phyloP scores from a whole-genome alignment of 2,888 invertebrate genomes.

The Zaprionus obscuricornis region DNA sequence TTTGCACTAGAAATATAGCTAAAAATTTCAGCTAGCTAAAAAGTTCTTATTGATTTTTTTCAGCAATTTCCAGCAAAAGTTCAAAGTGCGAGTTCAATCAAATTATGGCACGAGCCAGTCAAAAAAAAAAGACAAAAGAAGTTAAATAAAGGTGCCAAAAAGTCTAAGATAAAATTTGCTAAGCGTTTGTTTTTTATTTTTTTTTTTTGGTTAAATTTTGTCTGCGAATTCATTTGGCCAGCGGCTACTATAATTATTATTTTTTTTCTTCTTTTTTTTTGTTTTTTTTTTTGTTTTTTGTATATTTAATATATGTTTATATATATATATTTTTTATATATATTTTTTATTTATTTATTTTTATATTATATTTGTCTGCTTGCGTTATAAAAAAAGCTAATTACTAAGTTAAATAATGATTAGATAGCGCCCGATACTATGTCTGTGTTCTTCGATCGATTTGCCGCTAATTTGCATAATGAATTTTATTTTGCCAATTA shows the following conservation, averaged over 20 bases:
- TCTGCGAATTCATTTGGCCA: conserved; percentile 37
- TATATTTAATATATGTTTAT: too few relatives aligned
- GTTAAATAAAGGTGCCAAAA: conserved; percentile 61
- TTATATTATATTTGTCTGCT: conserved; percentile 4
- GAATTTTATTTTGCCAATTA: conserved; percentile 59
- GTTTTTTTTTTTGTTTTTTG: conserved; percentile 6
- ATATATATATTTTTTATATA: conserved; percentile 39
- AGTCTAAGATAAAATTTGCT: conserved; percentile 49
- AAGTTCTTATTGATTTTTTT: conserved; percentile 4
- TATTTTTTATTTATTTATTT: conserved; percentile 18
- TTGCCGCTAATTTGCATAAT: conserved; percentile 64
- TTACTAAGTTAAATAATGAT: conserved; percentile 71
- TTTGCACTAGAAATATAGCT: too few relatives aligned
- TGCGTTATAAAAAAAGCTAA: conserved; percentile 53
- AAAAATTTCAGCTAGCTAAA: too few relatives aligned
- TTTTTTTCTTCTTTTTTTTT: conserved; percentile 21
- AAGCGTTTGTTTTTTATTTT: conserved; percentile 10
- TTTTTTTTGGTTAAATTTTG: conserved; percentile 17
- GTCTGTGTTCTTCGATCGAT: conserved; percentile 24
- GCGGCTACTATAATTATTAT: conserved; percentile 39
- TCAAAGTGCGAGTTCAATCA: conserved; percentile 34
- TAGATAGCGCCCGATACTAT: conserved; percentile 36
- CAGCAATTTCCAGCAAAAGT: conserved; percentile 34
- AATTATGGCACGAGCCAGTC: conserved; percentile 54
- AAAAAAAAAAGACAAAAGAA: conserved; percentile 12